These are phyloP conservation scores for Tonatia bakeri DNA, from an alignment of 2,113 vertebrate species.

Conservation along the genomic window DNA sequence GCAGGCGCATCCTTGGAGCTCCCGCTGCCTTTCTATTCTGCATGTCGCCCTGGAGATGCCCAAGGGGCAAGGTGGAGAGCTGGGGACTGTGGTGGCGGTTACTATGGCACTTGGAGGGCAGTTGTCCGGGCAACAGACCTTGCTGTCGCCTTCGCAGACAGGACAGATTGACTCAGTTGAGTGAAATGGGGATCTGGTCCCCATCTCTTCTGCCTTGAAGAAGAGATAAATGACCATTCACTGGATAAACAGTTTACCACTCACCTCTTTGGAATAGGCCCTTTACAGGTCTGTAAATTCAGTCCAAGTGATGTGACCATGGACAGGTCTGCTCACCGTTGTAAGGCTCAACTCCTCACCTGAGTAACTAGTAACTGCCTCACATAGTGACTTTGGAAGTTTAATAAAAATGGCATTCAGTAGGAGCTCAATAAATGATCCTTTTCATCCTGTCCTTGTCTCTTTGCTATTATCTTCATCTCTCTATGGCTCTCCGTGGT, in stretches of 20 bases:
- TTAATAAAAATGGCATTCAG: not conserved
- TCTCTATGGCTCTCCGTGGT: not conserved
- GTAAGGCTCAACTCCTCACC: not conserved
- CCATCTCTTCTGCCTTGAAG: not conserved
- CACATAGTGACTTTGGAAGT: not conserved
- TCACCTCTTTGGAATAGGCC: not conserved
- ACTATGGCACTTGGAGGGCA: conserved; percentile 59
- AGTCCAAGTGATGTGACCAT: not conserved
- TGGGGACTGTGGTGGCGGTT: conserved; percentile 49
- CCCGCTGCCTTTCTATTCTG: not conserved
- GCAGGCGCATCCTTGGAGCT: conserved; percentile 45
- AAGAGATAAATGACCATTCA: not conserved
- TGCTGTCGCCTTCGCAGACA: not conserved
- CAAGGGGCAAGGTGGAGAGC: conserved; percentile 48
- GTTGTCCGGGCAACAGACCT: conserved; percentile 65
- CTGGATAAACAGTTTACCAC: not conserved
- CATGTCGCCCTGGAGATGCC: conserved; percentile 51
- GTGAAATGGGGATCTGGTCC: not conserved
- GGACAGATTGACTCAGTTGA: conserved; percentile 30
- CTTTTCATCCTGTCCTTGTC: not conserved
- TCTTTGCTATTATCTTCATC: not conserved
- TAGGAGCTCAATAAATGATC: not conserved
- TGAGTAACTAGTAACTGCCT: not conserved
- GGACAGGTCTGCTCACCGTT: not conserved
- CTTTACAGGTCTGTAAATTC: not conserved